Evolutionary conservation across 2,113 vertebrate genomes (phyloP).

Genomic region (Anolis sagrei): DNA sequence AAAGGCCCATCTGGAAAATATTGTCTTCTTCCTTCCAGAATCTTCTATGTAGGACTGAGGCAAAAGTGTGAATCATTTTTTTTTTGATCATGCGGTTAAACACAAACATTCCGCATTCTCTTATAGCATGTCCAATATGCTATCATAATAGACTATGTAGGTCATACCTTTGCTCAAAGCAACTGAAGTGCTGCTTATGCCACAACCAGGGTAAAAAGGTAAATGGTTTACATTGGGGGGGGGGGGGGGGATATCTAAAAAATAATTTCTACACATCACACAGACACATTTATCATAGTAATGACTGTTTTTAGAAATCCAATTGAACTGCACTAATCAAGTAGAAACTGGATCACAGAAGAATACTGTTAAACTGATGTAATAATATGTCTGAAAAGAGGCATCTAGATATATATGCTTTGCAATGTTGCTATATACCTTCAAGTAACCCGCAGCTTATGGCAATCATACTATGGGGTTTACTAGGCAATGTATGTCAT

Average conservation of each 20-base stretch:
- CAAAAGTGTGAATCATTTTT: not conserved
- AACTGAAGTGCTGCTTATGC: not conserved
- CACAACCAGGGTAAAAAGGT: not conserved
- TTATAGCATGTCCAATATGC: not conserved
- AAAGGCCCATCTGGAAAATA: conserved; percentile 3
- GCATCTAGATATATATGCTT: too few species aligned
- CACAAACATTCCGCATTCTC: not conserved
- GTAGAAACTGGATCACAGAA: too few species aligned
- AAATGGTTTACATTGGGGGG: not conserved
- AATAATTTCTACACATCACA: not conserved
- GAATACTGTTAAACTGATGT: too few species aligned
- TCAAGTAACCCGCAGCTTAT: too few species aligned
- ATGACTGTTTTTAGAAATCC: too few species aligned
- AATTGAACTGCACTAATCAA: too few species aligned
- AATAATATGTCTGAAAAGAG: too few species aligned
- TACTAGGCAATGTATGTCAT: too few species aligned
- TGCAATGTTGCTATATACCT: too few species aligned
- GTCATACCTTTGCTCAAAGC: not conserved
- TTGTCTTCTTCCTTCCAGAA: not conserved
- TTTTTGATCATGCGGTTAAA: not conserved
- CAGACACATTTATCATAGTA: not conserved
- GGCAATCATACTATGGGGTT: too few species aligned
- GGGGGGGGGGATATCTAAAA: not conserved
- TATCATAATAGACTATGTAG: not conserved
- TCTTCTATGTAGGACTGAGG: not conserved